A percentile compares a stretch with the other conserved stretches of the same genome.
phyloP scores from a whole-genome alignment of 53 echinoderm and acorn worm species.

The Stichopus horrens region DNA sequence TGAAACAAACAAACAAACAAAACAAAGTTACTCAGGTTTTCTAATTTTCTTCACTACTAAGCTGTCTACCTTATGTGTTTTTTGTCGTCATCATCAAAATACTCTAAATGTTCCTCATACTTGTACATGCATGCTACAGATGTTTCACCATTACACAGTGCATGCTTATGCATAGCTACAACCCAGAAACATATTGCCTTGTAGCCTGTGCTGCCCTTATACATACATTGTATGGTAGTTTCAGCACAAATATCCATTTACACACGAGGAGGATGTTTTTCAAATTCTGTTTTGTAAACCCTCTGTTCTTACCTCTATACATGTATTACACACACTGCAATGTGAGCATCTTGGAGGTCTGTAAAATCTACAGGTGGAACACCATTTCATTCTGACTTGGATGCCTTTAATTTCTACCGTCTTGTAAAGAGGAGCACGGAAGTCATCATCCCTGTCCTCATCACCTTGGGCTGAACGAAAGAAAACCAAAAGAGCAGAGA shows the following conservation, averaged over 20 bases:
- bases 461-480: conserved; percentile 76
- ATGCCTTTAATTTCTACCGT: conserved; percentile 75
- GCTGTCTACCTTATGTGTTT: too few species aligned
- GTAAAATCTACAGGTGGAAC: conserved; percentile 96
- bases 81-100: too few species aligned
- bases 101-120: too few species aligned
- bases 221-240: neutral
- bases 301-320: conserved; percentile 83
- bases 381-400: conserved; percentile 99
- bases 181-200: neutral
- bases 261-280: neutral
- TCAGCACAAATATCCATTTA: neutral
- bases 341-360: conserved; percentile 97
- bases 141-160: too few species aligned
- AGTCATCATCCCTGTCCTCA: conserved; percentile 97
- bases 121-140: too few species aligned
- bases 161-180: neutral
- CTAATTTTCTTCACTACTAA: too few species aligned
- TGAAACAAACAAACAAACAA: too few species aligned
- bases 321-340: conserved; percentile 98
- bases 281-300: neutral
- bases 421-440: conserved; percentile 89
- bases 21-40: too few species aligned
- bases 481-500: too few species aligned
- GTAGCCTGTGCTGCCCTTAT: neutral